phyloP scores from a whole-genome alignment of 2,113 vertebrate species.

The Proteles cristata region DNA sequence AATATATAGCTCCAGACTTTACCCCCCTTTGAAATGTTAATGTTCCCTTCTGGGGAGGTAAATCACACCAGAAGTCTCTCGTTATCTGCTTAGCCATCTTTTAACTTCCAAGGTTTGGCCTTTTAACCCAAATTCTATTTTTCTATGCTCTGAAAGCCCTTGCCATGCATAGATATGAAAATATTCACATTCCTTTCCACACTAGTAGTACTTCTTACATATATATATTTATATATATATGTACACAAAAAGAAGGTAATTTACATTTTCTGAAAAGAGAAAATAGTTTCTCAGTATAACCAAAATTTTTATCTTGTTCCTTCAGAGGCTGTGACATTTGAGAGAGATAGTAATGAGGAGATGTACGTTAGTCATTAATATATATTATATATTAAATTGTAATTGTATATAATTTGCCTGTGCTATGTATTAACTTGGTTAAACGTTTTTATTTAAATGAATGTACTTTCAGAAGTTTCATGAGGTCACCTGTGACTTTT shows the following conservation, averaged over 20 bases:
- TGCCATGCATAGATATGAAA: not conserved
- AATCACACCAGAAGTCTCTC: not conserved
- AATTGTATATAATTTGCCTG: not conserved
- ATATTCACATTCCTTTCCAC: not conserved
- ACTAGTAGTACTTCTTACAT: not conserved
- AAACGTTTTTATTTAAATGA: not conserved
- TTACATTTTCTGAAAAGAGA: conserved; percentile 39
- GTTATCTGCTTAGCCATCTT: not conserved
- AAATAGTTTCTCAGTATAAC: not conserved
- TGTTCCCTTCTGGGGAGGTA: not conserved
- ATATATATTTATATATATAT: not conserved
- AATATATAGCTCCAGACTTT: not conserved
- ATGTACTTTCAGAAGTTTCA: not conserved
- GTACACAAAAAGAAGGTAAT: not conserved
- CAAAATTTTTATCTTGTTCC: not conserved
- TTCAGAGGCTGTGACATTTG: not conserved
- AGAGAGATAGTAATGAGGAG: not conserved
- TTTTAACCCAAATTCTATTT: not conserved
- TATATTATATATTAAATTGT: not conserved
- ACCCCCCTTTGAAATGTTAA: not conserved
- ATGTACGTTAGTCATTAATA: not conserved
- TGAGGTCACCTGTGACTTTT: not conserved
- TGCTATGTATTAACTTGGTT: not conserved
- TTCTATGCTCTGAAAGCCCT: not conserved
- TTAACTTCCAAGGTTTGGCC: not conserved